phyloP scores from a whole-genome alignment of 2,113 vertebrate species.

The Mus spicilegus region DNA sequence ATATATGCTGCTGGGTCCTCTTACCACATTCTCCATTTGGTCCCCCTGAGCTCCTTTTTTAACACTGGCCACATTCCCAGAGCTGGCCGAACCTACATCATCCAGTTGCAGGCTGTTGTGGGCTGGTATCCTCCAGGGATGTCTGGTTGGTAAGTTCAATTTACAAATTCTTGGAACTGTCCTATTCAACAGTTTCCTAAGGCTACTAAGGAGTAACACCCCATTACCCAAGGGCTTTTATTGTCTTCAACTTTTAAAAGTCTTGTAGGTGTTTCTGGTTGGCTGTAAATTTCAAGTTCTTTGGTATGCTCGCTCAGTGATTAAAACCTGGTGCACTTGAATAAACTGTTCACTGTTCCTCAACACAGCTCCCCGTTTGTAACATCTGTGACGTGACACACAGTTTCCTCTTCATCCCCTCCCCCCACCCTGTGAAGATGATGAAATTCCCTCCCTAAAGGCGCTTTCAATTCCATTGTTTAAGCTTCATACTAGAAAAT shows the following conservation, averaged over 20 bases:
- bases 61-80: conserved; percentile 21
- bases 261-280: conserved; percentile 26
- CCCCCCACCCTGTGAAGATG: not conserved
- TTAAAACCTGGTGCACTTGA: conserved; percentile 22
- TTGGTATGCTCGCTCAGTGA: not conserved
- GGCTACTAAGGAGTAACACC: conserved; percentile 8
- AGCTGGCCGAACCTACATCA: not conserved
- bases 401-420: not conserved
- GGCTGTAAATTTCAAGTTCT: conserved; percentile 54
- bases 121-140: conserved; percentile 20
- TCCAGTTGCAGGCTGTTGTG: not conserved
- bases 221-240: conserved; percentile 21
- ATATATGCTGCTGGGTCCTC: not conserved
- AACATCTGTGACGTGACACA: not conserved
- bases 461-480: not conserved
- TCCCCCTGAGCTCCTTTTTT: not conserved
- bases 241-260: conserved; percentile 42
- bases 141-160: conserved; percentile 45
- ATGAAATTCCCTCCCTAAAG: not conserved
- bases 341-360: not conserved
- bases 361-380: not conserved
- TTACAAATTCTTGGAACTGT: conserved; percentile 67
- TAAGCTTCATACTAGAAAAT: not conserved
- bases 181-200: conserved; percentile 60
- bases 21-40: conserved; percentile 45